phyloP scores from a whole-genome alignment of 1,140 invertebrate genomes.

The Orchesella cincta region DNA sequence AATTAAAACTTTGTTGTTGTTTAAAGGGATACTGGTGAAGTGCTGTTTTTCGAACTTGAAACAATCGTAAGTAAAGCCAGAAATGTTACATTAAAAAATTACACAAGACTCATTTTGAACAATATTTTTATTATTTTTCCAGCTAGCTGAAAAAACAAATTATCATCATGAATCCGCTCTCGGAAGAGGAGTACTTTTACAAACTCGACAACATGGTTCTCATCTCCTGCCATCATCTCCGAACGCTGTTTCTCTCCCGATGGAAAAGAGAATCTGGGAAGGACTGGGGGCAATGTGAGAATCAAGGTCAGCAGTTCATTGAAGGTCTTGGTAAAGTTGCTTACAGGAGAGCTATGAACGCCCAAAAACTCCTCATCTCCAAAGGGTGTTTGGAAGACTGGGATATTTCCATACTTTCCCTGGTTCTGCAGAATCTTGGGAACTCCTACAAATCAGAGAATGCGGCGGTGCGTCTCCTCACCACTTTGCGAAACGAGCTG shows the following conservation, averaged over 20 bases:
- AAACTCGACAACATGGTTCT: background rate
- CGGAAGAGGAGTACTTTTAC: background rate
- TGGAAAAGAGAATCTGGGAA: background rate
- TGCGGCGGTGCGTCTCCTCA: background rate
- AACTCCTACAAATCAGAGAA: background rate
- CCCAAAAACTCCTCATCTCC: too few species aligned
- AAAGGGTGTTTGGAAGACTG: background rate
- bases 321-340: background rate
- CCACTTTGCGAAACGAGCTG: background rate
- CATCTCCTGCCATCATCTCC: background rate
- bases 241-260: background rate
- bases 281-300: background rate
- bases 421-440: background rate
- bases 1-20: too few species aligned
- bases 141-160: too few species aligned
- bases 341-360: background rate
- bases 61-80: too few species aligned
- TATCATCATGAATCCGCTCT: too few species aligned
- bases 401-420: background rate
- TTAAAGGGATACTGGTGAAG: too few species aligned
- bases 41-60: too few species aligned
- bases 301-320: background rate
- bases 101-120: too few species aligned
- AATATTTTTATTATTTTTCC: too few species aligned
- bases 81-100: too few species aligned